A percentile compares a stretch with the other conserved stretches of the same genome.
phyloP scores from a whole-genome alignment of 2,113 vertebrate genomes.

The Sarotherodon lohbergeri region DNA sequence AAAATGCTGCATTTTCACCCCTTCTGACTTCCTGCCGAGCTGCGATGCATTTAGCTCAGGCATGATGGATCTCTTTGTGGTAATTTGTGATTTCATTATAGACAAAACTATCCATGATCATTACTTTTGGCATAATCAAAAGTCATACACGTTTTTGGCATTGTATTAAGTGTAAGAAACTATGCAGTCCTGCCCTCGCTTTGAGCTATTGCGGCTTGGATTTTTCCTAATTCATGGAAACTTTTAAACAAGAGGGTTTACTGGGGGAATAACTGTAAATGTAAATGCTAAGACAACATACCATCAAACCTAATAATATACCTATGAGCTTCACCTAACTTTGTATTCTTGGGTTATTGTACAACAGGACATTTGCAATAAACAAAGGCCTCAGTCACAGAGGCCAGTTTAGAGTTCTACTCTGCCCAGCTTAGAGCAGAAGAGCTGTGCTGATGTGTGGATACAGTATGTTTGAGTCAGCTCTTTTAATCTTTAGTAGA shows the following conservation, averaged over 20 bases:
- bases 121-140: background rate
- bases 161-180: background rate
- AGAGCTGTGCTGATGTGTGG: background rate
- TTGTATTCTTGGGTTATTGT: background rate
- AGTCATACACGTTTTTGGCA: background rate
- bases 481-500: background rate
- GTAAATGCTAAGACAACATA: background rate
- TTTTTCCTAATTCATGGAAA: background rate
- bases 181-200: background rate
- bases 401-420: background rate
- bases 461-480: background rate
- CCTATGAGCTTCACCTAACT: background rate
- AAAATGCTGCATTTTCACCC: background rate
- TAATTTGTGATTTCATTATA: background rate
- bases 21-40: background rate
- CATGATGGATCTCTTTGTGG: background rate
- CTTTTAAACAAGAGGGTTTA: background rate
- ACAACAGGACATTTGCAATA: background rate
- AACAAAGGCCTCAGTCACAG: background rate
- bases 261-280: background rate
- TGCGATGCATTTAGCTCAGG: background rate
- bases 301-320: background rate
- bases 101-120: background rate
- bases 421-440: background rate
- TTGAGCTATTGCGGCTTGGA: background rate